Conservation (phyloP, 35 echinoderm and acorn worm species). For the Ptychodera flava region DNA sequence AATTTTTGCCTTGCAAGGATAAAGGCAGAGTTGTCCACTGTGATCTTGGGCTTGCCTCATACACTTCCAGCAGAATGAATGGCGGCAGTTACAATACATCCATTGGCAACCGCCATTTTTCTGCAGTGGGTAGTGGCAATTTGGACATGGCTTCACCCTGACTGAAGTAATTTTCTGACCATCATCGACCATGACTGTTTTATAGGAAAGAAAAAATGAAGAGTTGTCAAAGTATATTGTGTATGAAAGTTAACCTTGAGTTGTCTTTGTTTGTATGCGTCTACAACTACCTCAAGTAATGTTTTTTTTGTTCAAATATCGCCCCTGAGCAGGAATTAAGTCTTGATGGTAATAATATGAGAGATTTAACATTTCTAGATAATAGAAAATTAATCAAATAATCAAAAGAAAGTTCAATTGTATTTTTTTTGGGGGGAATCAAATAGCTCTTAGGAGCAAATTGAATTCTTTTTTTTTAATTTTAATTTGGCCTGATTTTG, state of each 20-base stretch:
- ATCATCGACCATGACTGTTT: slow-evolving; percentile 1
- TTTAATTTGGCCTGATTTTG: too few species aligned
- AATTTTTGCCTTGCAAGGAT: too few species aligned
- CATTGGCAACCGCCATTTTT: slow-evolving; percentile 71
- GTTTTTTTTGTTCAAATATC: neutral
- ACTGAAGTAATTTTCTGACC: slow-evolving; percentile 47
- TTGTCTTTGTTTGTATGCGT: neutral
- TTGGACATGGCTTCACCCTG: slow-evolving; percentile 55
- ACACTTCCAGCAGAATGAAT: slow-evolving; percentile 66
- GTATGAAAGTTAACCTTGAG: neutral
- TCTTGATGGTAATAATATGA: neutral
- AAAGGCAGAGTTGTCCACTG: too few species aligned
- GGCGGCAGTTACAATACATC: slow-evolving; percentile 59
- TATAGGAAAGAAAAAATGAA: neutral
- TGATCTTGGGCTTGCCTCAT: too few species aligned
- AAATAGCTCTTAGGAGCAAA: too few species aligned
- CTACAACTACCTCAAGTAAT: neutral
- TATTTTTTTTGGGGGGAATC: too few species aligned
- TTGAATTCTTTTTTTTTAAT: too few species aligned
- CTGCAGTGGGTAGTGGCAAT: slow-evolving; percentile 48
- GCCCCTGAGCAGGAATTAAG: neutral
- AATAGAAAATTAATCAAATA: too few species aligned
- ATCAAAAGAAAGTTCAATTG: too few species aligned
- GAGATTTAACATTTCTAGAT: too few species aligned
- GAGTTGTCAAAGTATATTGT: neutral